Conservation (phyloP, 2,113 vertebrate genomes). For the Gallinago paraguaiae region DNA sequence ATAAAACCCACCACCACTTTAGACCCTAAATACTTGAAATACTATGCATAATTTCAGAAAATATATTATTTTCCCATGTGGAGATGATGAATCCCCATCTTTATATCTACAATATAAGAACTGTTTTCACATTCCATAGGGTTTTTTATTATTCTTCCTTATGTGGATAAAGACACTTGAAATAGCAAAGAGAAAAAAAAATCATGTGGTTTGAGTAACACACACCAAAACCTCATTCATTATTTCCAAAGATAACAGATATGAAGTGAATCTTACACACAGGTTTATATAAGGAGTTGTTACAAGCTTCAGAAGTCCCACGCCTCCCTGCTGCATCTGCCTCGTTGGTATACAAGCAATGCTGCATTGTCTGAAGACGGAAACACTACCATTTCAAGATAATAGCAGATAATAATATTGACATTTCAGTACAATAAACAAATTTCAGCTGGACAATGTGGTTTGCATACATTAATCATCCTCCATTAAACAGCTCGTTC, state of each 20-base stretch:
- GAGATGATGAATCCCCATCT: background rate
- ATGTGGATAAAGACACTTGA: background rate
- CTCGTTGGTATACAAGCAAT: background rate
- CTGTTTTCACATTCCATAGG: background rate
- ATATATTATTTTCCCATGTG: background rate
- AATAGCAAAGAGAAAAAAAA: background rate
- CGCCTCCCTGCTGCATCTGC: background rate
- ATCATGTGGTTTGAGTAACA: background rate
- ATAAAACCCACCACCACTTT: background rate
- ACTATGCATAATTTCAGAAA: background rate
- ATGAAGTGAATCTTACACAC: background rate
- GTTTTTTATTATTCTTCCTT: background rate
- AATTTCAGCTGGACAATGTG: background rate
- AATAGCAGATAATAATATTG: slow-evolving; percentile 10
- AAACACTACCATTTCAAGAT: background rate
- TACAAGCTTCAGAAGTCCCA: background rate
- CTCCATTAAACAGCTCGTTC: background rate
- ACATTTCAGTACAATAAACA: background rate
- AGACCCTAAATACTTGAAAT: background rate
- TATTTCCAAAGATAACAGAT: background rate
- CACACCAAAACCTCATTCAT: background rate
- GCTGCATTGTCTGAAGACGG: background rate
- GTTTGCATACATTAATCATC: background rate
- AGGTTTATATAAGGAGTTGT: background rate
- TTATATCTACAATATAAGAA: background rate